Conservation (phyloP, 2,888 invertebrate genomes). For the Lepeophtheirus nordmannii region DNA sequence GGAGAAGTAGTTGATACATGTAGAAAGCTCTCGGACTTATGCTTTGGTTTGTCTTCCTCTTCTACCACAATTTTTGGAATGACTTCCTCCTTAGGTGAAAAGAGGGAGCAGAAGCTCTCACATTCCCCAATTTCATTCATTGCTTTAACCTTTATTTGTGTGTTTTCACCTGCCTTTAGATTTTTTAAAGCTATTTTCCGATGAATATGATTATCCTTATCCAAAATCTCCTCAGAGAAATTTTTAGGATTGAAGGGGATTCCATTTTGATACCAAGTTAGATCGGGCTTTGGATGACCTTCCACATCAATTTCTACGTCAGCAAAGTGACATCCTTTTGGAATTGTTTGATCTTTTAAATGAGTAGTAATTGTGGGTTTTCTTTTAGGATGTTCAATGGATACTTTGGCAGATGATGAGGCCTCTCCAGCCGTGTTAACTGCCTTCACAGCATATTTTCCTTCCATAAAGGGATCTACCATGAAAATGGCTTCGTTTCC, state of each 20-base stretch:
- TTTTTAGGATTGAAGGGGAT: background rate
- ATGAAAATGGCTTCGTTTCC: background rate
- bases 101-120: background rate
- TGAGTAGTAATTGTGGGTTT: background rate
- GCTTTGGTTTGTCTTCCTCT: background rate
- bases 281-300: background rate
- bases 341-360: background rate
- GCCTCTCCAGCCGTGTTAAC: constrained; percentile 70
- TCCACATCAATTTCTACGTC: background rate
- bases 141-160: background rate
- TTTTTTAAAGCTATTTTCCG: background rate
- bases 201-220: background rate
- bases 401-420: constrained; percentile 39
- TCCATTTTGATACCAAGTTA: background rate
- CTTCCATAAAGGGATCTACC: constrained; percentile 11
- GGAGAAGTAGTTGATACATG: background rate
- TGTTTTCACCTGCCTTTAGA: background rate
- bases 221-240: background rate
- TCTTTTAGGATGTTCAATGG: background rate
- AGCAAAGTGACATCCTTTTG: background rate
- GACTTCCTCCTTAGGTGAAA: background rate
- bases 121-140: background rate
- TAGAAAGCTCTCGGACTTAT: background rate
- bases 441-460: constrained; percentile 55
- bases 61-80: background rate